These are phyloP conservation scores for Mantis religiosa DNA, from an alignment of 2,888 invertebrate species.

Conservation along the genomic window DNA sequence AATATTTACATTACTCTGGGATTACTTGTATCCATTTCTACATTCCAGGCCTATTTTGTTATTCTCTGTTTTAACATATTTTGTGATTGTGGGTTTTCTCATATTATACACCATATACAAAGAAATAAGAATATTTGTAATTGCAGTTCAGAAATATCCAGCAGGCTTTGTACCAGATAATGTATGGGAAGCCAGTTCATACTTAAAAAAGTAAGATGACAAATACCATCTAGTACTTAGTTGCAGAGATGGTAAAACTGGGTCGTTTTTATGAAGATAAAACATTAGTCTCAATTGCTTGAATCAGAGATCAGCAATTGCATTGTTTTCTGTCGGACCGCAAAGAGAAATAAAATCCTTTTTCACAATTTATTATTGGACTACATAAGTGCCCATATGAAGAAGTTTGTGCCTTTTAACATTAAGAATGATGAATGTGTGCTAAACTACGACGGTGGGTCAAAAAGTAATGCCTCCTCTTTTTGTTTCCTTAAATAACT, in stretches of 20 bases:
- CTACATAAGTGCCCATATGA: neutral
- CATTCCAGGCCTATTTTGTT: conserved; percentile 79
- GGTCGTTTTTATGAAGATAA: conserved; percentile 89
- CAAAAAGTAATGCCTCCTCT: too few relatives aligned
- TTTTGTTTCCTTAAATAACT: too few relatives aligned
- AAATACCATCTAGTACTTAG: conserved; percentile 78
- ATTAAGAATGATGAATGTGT: neutral
- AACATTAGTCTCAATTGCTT: conserved; percentile 67
- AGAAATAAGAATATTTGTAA: conserved; percentile 94
- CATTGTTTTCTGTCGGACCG: conserved; percentile 71
- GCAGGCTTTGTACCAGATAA: conserved; percentile 67
- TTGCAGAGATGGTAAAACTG: conserved; percentile 63
- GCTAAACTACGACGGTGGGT: too few relatives aligned
- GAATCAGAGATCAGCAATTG: conserved; percentile 75
- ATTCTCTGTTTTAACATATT: conserved; percentile 80
- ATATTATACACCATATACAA: conserved; percentile 89
- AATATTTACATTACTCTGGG: conserved; percentile 90
- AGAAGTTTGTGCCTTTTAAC: neutral
- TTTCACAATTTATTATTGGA: neutral
- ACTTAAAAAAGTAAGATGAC: conserved; percentile 91
- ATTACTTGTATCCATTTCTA: conserved; percentile 94
- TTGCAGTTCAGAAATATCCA: conserved; percentile 78
- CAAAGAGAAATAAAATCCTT: conserved; percentile 65
- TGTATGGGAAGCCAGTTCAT: conserved; percentile 88
- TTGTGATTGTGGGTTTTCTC: conserved; percentile 86